These are phyloP conservation scores for Spheniscus humboldti DNA, from an alignment of 2,797 vertebrate genomes.

Conservation along the genomic window DNA sequence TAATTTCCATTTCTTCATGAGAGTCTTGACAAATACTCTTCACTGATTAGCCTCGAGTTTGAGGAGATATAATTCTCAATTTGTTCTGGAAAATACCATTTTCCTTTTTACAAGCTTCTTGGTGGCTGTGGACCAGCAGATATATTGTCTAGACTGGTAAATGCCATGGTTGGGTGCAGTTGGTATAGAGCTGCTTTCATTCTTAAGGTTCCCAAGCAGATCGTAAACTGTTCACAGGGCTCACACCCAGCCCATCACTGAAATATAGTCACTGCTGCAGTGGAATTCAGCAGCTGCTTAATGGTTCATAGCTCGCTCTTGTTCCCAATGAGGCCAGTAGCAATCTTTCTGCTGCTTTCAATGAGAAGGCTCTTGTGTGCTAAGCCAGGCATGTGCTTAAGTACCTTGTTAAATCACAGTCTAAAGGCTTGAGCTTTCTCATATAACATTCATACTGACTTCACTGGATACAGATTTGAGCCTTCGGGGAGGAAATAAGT, in stretches of 20 bases:
- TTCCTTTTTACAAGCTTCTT: neutral
- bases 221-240: neutral
- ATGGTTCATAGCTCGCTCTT: neutral
- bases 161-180: neutral
- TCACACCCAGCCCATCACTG: neutral
- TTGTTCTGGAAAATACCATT: neutral
- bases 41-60: neutral
- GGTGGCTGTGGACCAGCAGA: neutral
- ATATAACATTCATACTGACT: slow-evolving; percentile 4
- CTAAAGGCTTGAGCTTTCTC: slow-evolving; percentile 36
- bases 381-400: slow-evolving; percentile 19
- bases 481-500: neutral
- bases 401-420: slow-evolving; percentile 41
- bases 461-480: slow-evolving; percentile 15
- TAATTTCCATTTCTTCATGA: neutral
- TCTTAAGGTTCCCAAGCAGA: slow-evolving; percentile 11
- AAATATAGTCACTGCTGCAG: neutral
- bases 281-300: slow-evolving; percentile 27
- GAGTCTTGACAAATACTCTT: neutral
- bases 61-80: neutral
- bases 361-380: neutral
- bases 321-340: slow-evolving; percentile 23
- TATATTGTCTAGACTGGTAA: neutral
- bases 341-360: slow-evolving; percentile 24
- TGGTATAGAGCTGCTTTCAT: neutral